Percentiles rank a stretch among this genome's conserved stretches.
Conservation (phyloP, 64 coral and sea anemone genomes). For the Actinia equina region DNA sequence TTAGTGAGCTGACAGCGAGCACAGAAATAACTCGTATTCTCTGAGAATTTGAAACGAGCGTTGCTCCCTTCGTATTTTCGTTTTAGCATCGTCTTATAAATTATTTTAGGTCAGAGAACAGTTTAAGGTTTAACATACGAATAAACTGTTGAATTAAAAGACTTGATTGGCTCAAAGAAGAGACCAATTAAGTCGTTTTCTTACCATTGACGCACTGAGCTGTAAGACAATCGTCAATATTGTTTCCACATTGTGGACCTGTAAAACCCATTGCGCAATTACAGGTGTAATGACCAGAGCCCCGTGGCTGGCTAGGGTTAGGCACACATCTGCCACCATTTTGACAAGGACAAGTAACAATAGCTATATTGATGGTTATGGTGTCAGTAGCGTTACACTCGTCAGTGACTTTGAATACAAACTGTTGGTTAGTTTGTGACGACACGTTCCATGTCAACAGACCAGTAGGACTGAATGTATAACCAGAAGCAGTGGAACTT, state of each 20-base stretch:
- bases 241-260: slow-evolving; percentile 17
- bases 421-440: background rate
- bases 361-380: slow-evolving; percentile 8
- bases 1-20: too few species aligned
- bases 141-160: too few species aligned
- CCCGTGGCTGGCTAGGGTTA: background rate
- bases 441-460: slow-evolving; percentile 15
- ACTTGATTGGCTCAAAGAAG: background rate
- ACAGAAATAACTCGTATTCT: too few species aligned
- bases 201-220: slow-evolving; percentile 16
- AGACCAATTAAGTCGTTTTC: background rate
- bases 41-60: too few species aligned
- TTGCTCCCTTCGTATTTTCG: too few species aligned
- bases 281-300: slow-evolving; percentile 25
- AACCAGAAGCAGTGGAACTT: background rate
- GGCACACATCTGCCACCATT: slow-evolving; percentile 38
- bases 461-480: background rate
- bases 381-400: slow-evolving; percentile 34
- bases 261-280: slow-evolving; percentile 8
- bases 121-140: too few species aligned
- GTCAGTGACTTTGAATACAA: slow-evolving; percentile 45
- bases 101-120: too few species aligned
- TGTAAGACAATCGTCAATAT: slow-evolving; percentile 22
- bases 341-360: slow-evolving; percentile 16
- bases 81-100: too few species aligned